These are phyloP conservation scores for Chesias legatella DNA, from an alignment of 2,888 invertebrate species.

Conservation along the genomic window DNA sequence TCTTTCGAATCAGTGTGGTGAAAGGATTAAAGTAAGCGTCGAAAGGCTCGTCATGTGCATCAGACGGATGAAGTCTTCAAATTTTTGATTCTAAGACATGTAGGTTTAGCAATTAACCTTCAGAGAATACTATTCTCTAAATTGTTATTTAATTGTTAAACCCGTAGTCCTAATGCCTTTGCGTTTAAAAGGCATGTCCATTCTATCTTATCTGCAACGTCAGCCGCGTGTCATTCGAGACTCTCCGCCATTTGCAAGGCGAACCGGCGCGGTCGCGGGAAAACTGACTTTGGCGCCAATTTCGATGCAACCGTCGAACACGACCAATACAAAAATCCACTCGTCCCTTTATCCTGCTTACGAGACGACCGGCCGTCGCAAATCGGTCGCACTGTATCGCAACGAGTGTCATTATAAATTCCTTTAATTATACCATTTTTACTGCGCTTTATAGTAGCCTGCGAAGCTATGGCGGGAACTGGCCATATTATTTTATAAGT, in stretches of 20 bases:
- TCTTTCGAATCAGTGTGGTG: too few species aligned
- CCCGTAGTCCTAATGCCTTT: slow-evolving; percentile 21
- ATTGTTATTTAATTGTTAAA: too few species aligned
- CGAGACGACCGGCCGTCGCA: slow-evolving; percentile 31
- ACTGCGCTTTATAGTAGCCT: slow-evolving; percentile 55
- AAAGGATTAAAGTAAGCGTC: too few species aligned
- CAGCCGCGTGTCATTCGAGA: slow-evolving; percentile 70
- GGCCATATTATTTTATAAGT: slow-evolving; percentile 51
- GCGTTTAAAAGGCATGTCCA: slow-evolving; percentile 45
- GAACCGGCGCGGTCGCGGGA: slow-evolving; percentile 67
- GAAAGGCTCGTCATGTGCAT: too few species aligned
- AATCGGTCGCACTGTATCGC: slow-evolving; percentile 41
- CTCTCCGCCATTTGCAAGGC: slow-evolving; percentile 76
- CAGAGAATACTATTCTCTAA: too few species aligned
- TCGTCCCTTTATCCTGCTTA: slow-evolving; percentile 19
- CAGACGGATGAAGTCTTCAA: too few species aligned
- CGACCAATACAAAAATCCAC: slow-evolving; percentile 44
- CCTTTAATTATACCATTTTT: slow-evolving; percentile 72
- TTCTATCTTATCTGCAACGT: slow-evolving; percentile 35
- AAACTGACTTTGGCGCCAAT: slow-evolving; percentile 78
- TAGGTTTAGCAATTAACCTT: too few species aligned
- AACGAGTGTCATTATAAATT: slow-evolving; percentile 66
- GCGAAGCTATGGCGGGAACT: slow-evolving; percentile 44
- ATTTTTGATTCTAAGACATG: too few species aligned
- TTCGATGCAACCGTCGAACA: slow-evolving; percentile 57